Conservation (phyloP, 2,888 invertebrate genomes). For the Phymatocera aterrima region DNA sequence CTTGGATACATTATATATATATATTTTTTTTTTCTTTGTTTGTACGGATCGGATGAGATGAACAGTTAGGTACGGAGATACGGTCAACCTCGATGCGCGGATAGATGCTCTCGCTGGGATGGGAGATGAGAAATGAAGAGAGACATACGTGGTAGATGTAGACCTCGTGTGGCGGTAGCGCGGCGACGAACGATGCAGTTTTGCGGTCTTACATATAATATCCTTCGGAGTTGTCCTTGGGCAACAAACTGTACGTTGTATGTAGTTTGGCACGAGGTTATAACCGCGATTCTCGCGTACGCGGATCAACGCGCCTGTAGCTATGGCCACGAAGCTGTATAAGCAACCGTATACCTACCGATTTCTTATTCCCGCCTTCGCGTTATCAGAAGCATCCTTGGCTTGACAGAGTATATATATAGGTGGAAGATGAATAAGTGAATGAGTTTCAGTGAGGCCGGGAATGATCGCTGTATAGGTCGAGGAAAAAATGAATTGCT, state of each 20-base stretch:
- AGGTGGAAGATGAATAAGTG: too few relatives aligned
- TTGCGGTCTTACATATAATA: constrained; percentile 9
- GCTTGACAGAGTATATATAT: too few relatives aligned
- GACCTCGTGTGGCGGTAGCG: neutral
- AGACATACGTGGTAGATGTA: neutral
- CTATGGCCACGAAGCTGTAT: constrained; percentile 21
- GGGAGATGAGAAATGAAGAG: neutral
- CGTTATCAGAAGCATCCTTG: too few relatives aligned
- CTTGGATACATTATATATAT: neutral
- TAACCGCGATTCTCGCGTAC: neutral
- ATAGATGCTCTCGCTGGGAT: neutral
- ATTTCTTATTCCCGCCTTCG: neutral
- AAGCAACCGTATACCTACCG: neutral
- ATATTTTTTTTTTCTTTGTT: neutral
- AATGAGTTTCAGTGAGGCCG: too few relatives aligned
- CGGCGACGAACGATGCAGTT: neutral
- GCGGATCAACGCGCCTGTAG: constrained; percentile 31
- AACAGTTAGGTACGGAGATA: neutral
- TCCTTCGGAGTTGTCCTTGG: constrained; percentile 38
- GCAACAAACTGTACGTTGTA: constrained; percentile 15
- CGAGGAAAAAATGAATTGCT: too few relatives aligned
- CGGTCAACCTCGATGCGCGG: neutral
- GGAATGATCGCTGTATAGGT: too few relatives aligned
- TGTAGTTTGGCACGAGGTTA: constrained; percentile 22
- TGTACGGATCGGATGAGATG: too few relatives aligned